These are phyloP conservation scores for Chunga burmeisteri DNA, from an alignment of 2,113 vertebrate genomes.

Conservation along the genomic window DNA sequence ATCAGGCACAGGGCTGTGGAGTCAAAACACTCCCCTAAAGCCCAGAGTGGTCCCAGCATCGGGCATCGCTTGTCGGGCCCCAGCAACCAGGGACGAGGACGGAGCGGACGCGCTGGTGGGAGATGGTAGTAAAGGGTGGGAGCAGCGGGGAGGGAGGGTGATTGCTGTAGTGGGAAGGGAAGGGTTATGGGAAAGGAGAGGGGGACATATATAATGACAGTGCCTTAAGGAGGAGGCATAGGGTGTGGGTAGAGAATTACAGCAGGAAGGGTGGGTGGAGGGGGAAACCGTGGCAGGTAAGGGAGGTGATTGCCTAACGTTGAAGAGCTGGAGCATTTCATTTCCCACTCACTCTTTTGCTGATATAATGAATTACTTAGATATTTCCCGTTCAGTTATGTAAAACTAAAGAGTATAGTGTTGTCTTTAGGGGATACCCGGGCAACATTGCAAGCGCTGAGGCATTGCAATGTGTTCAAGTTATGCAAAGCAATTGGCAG, in stretches of 20 bases:
- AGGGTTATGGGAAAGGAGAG: not conserved
- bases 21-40: not conserved
- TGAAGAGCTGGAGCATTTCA: not conserved
- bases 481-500: conserved; percentile 11
- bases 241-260: not conserved
- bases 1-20: not conserved
- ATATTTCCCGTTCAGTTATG: not conserved
- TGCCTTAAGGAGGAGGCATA: not conserved
- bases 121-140: not conserved
- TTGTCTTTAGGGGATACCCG: not conserved
- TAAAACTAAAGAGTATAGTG: not conserved
- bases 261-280: not conserved
- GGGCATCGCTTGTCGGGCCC: fast-evolving
- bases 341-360: not conserved
- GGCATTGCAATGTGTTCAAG: not conserved
- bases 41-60: not conserved
- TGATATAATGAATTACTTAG: not conserved
- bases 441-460: not conserved
- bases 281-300: not conserved
- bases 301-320: not conserved
- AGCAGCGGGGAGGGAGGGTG: not conserved
- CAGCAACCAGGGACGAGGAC: not conserved
- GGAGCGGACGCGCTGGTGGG: not conserved
- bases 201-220: not conserved
- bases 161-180: not conserved